These are phyloP conservation scores for Cotesia glomerata DNA, from an alignment of 1,140 invertebrate genomes.

Conservation along the genomic window DNA sequence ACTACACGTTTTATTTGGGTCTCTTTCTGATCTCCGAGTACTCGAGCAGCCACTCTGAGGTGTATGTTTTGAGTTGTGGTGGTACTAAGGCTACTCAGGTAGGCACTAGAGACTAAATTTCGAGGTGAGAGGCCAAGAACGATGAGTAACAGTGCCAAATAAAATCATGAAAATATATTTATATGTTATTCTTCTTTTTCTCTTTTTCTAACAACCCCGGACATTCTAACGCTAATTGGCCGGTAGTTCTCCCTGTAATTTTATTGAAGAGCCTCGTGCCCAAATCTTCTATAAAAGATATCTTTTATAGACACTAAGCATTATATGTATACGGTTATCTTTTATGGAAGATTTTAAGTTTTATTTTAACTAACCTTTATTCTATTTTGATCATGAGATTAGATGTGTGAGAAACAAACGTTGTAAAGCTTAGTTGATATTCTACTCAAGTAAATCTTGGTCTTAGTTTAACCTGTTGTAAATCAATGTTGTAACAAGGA, in stretches of 20 bases:
- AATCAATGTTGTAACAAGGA: too few relatives aligned
- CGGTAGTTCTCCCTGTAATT: constrained; percentile 54
- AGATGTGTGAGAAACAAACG: constrained; percentile 50
- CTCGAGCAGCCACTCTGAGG: neutral
- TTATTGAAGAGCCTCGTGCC: constrained; percentile 56
- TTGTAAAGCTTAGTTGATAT: too few relatives aligned
- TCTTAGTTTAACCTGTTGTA: too few relatives aligned
- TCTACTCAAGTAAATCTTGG: constrained; percentile 36
- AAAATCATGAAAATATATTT: neutral
- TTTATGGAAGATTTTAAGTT: neutral
- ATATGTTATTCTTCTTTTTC: neutral
- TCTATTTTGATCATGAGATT: constrained; percentile 36
- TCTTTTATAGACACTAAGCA: constrained; percentile 22
- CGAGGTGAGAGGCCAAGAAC: constrained; percentile 8
- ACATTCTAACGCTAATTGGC: constrained; percentile 57
- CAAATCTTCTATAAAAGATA: constrained; percentile 37
- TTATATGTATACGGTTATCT: too few relatives aligned
- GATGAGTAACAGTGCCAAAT: neutral
- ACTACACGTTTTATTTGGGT: constrained; percentile 26
- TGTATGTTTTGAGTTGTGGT: constrained; percentile 7
- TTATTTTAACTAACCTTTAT: too few relatives aligned
- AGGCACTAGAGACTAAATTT: constrained; percentile 35
- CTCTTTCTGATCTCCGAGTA: constrained; percentile 20
- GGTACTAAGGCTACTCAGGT: constrained; percentile 48
- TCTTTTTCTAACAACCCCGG: constrained; percentile 35